Evolutionary conservation across 1,140 invertebrate species (phyloP).

Genomic region (Tetramorium simillimum): DNA sequence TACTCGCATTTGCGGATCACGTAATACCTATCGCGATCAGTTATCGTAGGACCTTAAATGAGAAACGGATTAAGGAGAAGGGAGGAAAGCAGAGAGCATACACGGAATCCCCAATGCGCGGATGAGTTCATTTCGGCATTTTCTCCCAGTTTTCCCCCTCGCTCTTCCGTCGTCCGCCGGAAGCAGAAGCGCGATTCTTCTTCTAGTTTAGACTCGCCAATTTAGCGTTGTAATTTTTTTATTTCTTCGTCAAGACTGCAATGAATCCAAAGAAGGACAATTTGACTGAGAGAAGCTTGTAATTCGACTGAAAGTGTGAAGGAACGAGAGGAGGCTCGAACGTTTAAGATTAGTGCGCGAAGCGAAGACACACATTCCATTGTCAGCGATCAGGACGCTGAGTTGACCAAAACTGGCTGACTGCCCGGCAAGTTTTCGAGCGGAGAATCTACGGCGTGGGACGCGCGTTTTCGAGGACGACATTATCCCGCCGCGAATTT

Average conservation of each 20-base stretch:
- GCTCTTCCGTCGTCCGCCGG: constrained; percentile 6
- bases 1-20: neutral
- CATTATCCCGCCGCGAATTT: constrained; percentile 15
- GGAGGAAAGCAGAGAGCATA: neutral
- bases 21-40: constrained; percentile 2
- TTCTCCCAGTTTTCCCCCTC: neutral
- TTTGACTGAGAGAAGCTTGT: constrained; percentile 76
- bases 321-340: neutral
- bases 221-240: constrained; percentile 51
- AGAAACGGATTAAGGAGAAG: constrained; percentile 8
- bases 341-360: constrained; percentile 17
- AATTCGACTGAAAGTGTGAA: constrained; percentile 18
- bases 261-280: constrained; percentile 83
- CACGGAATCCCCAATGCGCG: neutral
- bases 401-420: neutral
- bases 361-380: constrained; percentile 65
- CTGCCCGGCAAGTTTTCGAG: neutral
- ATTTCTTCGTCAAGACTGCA: constrained; percentile 81
- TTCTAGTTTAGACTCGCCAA: constrained; percentile 40
- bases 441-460: neutral
- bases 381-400: constrained; percentile 40
- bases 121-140: neutral
- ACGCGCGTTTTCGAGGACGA: neutral
- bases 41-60: neutral
- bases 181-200: neutral